A percentile compares a stretch with the other conserved stretches of the same genome.
These are phyloP conservation scores for Leptinotarsa undecemlineata DNA, from an alignment of 1,140 invertebrate genomes.

Conservation along the genomic window DNA sequence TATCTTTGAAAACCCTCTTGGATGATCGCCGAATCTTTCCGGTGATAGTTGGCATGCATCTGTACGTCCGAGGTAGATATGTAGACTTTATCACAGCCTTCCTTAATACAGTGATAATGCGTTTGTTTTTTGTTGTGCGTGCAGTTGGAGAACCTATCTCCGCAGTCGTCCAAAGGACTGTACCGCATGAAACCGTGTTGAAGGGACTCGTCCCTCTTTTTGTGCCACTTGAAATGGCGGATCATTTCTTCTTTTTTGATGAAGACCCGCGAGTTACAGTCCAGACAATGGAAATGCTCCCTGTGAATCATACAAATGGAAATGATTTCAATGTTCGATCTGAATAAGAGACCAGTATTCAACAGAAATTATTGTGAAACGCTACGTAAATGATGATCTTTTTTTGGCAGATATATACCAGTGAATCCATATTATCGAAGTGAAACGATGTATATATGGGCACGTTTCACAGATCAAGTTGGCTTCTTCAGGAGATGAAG, in stretches of 20 bases:
- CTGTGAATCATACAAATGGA: conserved; percentile 54
- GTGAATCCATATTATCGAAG: too few relatives aligned
- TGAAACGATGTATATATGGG: too few relatives aligned
- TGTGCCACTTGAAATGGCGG: conserved; percentile 98
- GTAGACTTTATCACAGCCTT: conserved; percentile 94
- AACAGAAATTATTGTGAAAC: too few relatives aligned
- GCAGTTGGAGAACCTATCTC: conserved; percentile 66
- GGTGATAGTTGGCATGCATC: conserved; percentile 98
- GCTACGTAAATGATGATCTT: too few relatives aligned
- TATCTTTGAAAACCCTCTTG: conserved; percentile 79
- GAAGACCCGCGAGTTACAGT: conserved; percentile 87
- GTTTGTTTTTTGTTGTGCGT: conserved; percentile 96
- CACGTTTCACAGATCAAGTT: too few relatives aligned
- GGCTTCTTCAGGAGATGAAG: too few relatives aligned
- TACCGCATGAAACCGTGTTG: conserved; percentile 96
- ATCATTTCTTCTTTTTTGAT: conserved; percentile 99
- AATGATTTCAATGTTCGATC: too few relatives aligned
- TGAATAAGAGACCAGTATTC: too few relatives aligned
- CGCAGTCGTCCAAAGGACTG: conserved; percentile 74
- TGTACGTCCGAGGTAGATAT: conserved; percentile 98
- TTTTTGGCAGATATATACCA: too few relatives aligned
- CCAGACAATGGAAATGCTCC: conserved; percentile 96
- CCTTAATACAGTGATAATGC: conserved; percentile 97
- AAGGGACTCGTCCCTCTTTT: conserved; percentile 95
- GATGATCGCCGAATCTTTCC: conserved; percentile 96